phyloP scores from a whole-genome alignment of 2,113 vertebrate genomes.

The Halichoerus grypus region DNA sequence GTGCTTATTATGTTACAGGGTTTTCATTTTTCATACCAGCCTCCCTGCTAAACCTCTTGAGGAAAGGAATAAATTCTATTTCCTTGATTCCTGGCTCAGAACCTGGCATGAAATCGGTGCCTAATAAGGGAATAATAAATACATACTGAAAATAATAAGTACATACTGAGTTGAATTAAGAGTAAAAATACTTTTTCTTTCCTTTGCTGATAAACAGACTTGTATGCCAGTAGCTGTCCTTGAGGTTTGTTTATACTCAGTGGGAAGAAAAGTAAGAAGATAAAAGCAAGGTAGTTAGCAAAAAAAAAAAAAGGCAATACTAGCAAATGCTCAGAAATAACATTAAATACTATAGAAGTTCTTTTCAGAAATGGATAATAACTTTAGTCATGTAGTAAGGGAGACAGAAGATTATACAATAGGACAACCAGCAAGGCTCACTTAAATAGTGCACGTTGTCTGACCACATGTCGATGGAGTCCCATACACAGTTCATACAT shows the following conservation, averaged over 20 bases:
- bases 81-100: not conserved
- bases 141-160: not conserved
- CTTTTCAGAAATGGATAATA: not conserved
- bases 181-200: constrained; percentile 49
- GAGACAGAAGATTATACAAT: not conserved
- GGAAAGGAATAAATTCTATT: not conserved
- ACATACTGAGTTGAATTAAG: constrained; percentile 47
- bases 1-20: not conserved
- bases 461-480: not conserved
- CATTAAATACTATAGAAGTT: not conserved
- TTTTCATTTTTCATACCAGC: not conserved
- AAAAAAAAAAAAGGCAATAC: constrained; percentile 25
- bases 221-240: constrained; percentile 9
- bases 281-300: constrained; percentile 45
- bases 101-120: not conserved
- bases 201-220: constrained; percentile 30
- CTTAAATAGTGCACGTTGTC: not conserved
- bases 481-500: not conserved
- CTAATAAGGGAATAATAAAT: not conserved
- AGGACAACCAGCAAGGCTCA: not conserved
- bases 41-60: not conserved
- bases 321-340: constrained; percentile 21
- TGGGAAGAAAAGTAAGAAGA: constrained; percentile 36
- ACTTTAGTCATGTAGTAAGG: not conserved
- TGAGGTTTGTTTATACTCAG: constrained; percentile 53